Percentiles rank a stretch among this genome's conserved stretches.
phyloP scores from a whole-genome alignment of 2,888 invertebrate species.

The Vannuccia rotundouncinata region DNA sequence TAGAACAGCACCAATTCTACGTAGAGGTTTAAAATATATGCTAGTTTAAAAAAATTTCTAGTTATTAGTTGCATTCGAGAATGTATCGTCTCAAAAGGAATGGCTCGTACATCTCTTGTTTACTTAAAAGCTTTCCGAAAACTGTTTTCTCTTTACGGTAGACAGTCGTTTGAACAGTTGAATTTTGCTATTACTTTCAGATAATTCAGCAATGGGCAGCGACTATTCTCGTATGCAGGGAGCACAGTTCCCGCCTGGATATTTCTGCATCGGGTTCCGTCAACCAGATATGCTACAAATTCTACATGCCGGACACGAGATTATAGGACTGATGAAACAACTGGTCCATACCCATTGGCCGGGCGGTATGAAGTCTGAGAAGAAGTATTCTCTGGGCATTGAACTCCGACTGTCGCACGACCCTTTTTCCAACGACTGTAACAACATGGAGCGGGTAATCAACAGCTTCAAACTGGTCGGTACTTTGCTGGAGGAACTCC shows the following conservation, averaged over 20 bases:
- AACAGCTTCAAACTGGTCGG: conserved; percentile 28
- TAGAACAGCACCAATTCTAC: no score
- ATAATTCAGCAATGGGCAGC: conserved; percentile 39
- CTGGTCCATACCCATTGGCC: conserved; percentile 21
- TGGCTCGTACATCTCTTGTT: no score
- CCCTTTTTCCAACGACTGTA: conserved; percentile 33
- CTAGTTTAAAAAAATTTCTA: no score
- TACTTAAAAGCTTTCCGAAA: no score
- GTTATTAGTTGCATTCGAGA: no score
- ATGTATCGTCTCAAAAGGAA: no score
- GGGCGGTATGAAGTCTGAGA: conserved; percentile 36
- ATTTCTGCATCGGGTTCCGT: conserved; percentile 37
- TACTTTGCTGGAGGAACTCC: conserved; percentile 28
- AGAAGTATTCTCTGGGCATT: conserved; percentile 33
- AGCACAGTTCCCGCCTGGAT: conserved; percentile 31
- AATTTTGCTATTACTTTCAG: no score
- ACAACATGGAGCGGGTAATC: conserved; percentile 27
- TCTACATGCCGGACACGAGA: conserved; percentile 32
- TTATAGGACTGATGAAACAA: conserved; percentile 34
- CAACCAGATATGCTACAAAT: conserved; percentile 39
- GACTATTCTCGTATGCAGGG: conserved; percentile 38
- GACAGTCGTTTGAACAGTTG: no score
- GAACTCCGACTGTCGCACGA: conserved; percentile 34
- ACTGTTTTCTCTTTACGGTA: no score
- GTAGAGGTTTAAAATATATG: no score